Base-by-base conservation (phyloP, 2,113 vertebrate species). In the Struthio camelus region DNA sequence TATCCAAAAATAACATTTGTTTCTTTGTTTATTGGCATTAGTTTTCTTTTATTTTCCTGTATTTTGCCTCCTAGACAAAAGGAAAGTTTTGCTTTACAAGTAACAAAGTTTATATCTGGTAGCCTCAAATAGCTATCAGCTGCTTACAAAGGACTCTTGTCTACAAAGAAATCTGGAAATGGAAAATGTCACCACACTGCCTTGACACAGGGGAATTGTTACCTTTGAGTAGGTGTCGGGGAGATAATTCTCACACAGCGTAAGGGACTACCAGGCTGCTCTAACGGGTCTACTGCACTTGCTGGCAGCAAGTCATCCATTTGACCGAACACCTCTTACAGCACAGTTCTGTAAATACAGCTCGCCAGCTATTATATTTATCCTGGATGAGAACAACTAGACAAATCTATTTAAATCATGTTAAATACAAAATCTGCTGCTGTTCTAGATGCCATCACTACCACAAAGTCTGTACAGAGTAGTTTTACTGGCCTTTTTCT, bases 361-460 rank as follows among this genome's bases (percentile, higher is more conserved):
- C 36, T 32, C 16, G 51, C 17, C 18, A 6, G 61, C 42, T 4
- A 2, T 3, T 3, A 23, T 36, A 17, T 38, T 4, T 20, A 30
- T n/a, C 58, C 34, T 59, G 5, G 86, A 3, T 18, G 27, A 62
- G 76, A 38, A 13, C 1, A 4, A 22, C 25, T 19, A 34, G n/a
- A 9, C 23, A 56, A 23, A 40, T 4, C n/a, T 18, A 14, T 6
- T 0, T 4, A 14, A 23, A 40, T 3, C 77, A 23, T 4, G 1
- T 3, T 8, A 13, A 56, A 14, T n/a, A 40, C 5, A 0, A 27
- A 48, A 42, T 23, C 56, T 7, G 2, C 8, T 14, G 48, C 48
- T 32, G 22, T 5, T 5, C 19, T 24, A 8, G 3, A 22, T 44
- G 14, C 19, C 67, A 7, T 10, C 6, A 1, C 34, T 42, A 10